Conservation (phyloP, 2,888 invertebrate species). For the Erannis defoliaria region DNA sequence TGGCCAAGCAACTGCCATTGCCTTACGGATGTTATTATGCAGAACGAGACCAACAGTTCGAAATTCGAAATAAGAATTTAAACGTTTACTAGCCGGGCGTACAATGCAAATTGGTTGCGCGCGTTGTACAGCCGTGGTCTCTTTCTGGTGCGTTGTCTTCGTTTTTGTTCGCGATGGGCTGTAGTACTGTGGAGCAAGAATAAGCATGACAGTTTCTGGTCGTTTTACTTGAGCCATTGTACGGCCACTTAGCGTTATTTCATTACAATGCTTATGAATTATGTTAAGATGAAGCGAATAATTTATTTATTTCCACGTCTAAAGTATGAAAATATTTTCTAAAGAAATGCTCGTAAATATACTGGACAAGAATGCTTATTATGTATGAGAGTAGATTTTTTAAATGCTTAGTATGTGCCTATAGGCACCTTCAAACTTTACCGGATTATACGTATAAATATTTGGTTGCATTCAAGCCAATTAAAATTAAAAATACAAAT, state of each 20-base stretch:
- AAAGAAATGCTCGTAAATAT: conserved; percentile 38
- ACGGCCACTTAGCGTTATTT: conserved; percentile 63
- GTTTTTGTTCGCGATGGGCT: conserved; percentile 66
- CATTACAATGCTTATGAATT: conserved; percentile 56
- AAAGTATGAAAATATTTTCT: conserved; percentile 43
- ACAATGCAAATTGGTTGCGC: conserved; percentile 84
- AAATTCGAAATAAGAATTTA: conserved; percentile 82
- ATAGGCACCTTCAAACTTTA: background rate
- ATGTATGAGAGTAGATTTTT: conserved; percentile 14
- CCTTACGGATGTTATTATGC: conserved; percentile 85
- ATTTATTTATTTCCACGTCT: conserved; percentile 49
- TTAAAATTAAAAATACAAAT: no score
- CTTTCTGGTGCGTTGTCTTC: conserved; percentile 68
- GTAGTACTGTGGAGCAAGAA: conserved; percentile 60
- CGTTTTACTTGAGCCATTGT: conserved; percentile 62
- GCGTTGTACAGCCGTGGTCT: conserved; percentile 73
- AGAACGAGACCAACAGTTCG: conserved; percentile 83
- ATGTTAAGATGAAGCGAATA: conserved; percentile 57
- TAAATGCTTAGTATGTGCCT: background rate
- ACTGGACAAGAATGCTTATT: conserved; percentile 26
- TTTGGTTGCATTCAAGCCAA: no score
- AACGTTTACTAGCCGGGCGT: conserved; percentile 80
- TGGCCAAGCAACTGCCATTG: conserved; percentile 85
- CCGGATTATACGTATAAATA: background rate
- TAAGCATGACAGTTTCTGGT: conserved; percentile 64